Conservation (phyloP, 2,113 vertebrate species). For the Meles meles region DNA sequence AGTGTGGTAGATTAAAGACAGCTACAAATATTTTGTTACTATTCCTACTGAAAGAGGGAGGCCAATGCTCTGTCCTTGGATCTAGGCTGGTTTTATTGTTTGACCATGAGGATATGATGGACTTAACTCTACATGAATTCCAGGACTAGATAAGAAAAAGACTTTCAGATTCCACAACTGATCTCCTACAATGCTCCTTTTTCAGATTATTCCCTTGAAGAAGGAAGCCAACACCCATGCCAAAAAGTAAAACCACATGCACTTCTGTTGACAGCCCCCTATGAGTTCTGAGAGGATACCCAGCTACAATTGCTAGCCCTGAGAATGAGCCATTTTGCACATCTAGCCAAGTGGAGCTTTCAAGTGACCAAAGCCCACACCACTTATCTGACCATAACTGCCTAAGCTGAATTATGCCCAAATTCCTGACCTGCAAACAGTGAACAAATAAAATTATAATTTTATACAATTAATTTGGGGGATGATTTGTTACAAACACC, state of each 20-base stretch:
- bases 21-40: not conserved
- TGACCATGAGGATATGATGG: not conserved
- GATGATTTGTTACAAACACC: not conserved
- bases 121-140: not conserved
- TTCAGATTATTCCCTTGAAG: not conserved
- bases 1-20: not conserved
- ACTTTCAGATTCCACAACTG: not conserved
- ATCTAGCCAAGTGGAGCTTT: not conserved
- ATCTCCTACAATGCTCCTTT: not conserved
- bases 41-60: not conserved
- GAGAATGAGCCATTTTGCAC: not conserved
- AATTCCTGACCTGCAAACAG: not conserved
- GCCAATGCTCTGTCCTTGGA: not conserved
- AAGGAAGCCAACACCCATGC: not conserved
- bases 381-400: not conserved
- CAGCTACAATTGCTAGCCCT: rapidly evolving
- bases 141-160: not conserved
- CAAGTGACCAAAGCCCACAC: not conserved
- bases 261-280: not conserved
- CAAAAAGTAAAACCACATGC: not conserved
- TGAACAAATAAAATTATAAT: not conserved
- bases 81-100: not conserved
- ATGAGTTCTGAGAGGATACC: not conserved
- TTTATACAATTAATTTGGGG: not conserved
- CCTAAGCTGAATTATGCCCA: not conserved